These are phyloP conservation scores for Lepidothrix coronata DNA, from an alignment of 2,113 vertebrate species.

Conservation along the genomic window DNA sequence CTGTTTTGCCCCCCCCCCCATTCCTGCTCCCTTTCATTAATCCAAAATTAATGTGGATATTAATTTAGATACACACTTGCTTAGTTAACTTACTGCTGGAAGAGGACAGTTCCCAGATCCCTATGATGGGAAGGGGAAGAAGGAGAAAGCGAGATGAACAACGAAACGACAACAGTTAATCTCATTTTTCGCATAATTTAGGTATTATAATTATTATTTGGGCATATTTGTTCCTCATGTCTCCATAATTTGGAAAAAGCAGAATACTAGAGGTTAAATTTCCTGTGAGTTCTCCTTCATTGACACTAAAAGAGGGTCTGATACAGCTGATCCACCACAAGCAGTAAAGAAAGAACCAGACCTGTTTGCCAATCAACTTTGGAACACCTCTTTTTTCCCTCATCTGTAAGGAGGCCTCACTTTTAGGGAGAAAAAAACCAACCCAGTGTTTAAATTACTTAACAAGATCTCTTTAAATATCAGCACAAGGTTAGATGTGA, in stretches of 20 bases:
- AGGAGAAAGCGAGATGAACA: not conserved
- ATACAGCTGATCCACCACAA: not conserved
- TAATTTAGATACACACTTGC: not conserved
- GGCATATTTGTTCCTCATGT: not conserved
- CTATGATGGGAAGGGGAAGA: not conserved
- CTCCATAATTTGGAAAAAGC: not conserved
- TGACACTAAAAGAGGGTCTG: not conserved
- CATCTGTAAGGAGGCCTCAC: rapidly evolving
- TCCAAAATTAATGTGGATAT: not conserved
- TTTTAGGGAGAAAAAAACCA: not conserved
- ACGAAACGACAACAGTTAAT: not conserved
- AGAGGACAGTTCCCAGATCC: not conserved
- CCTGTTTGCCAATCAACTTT: not conserved
- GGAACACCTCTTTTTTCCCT: not conserved
- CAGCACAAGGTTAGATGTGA: slow-evolving; percentile 8
- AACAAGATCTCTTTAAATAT: not conserved
- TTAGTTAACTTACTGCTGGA: not conserved
- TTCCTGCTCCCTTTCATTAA: not conserved
- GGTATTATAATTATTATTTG: not conserved
- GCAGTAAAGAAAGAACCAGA: not conserved
- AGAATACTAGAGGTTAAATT: not conserved
- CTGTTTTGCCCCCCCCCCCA: not conserved
- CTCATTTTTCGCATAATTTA: not conserved
- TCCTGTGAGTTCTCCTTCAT: not conserved
- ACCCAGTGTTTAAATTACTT: not conserved